Evolutionary conservation across 2,113 vertebrate genomes (phyloP).

Genomic region (Marcusenius ussheri): DNA sequence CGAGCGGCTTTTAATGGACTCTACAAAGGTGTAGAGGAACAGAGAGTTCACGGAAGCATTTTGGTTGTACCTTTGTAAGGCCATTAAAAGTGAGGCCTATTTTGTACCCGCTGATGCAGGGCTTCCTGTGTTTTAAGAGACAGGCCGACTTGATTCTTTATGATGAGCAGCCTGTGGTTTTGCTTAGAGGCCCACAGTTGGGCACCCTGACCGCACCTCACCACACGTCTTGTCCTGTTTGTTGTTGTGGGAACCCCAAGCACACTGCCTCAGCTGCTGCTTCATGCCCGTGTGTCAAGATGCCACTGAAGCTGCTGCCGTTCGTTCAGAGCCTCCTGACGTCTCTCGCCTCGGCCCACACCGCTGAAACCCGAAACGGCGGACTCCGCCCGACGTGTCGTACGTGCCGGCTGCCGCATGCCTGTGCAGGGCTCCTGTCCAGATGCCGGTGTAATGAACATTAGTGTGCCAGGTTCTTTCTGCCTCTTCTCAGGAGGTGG

Average conservation of each 20-base stretch:
- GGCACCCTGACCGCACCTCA: neutral
- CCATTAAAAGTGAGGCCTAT: neutral
- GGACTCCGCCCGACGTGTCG: neutral
- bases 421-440: neutral
- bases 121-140: neutral
- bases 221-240: neutral
- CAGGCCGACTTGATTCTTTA: neutral
- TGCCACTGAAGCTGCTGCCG: neutral
- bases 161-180: neutral
- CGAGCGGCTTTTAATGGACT: conserved; percentile 11
- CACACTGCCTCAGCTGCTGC: neutral
- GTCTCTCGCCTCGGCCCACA: neutral
- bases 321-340: neutral
- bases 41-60: neutral
- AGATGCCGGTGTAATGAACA: neutral
- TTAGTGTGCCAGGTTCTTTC: neutral
- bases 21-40: neutral
- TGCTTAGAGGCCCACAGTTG: neutral
- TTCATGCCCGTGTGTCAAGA: neutral
- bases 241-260: neutral
- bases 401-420: neutral
- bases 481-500: neutral
- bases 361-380: neutral
- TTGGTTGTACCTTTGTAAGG: neutral
- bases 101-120: neutral